Conservation (phyloP, 2,888 invertebrate species). For the Amblyjoppa fuscipennis region DNA sequence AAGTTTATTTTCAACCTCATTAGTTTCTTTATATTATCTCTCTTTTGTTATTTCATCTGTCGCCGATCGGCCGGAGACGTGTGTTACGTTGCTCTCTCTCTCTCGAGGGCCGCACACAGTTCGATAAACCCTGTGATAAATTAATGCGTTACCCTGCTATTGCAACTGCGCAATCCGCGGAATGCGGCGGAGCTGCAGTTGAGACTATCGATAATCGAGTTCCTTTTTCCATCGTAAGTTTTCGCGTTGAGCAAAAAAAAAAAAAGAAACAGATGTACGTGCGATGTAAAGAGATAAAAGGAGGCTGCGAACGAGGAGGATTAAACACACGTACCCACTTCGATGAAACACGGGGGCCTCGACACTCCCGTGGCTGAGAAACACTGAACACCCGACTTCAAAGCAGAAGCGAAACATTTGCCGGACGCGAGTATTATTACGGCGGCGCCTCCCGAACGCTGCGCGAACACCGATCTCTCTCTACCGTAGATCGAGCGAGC, state of each 20-base stretch:
- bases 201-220: not conserved
- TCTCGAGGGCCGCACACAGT: conserved; percentile 24
- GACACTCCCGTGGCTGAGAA: conserved; percentile 80
- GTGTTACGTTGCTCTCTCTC: conserved; percentile 13
- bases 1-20: not conserved
- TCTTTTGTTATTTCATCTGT: not conserved
- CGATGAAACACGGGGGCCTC: conserved; percentile 40
- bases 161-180: conserved; percentile 39
- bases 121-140: conserved; percentile 39
- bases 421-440: conserved; percentile 71
- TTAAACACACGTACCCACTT: conserved; percentile 33
- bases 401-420: conserved; percentile 77
- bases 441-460: conserved; percentile 29
- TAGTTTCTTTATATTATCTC: not conserved
- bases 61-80: conserved; percentile 3
- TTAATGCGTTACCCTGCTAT: conserved; percentile 27
- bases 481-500: conserved; percentile 62
- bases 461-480: not conserved
- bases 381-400: conserved; percentile 74
- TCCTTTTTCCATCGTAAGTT: not conserved
- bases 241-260: not conserved
- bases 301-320: conserved; percentile 8
- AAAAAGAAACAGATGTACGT: not conserved
- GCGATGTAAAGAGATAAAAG: not conserved
- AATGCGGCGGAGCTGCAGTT: conserved; percentile 6